Base-by-base conservation (phyloP, 2,888 invertebrate genomes). In the Xestobium rufovillosum region DNA sequence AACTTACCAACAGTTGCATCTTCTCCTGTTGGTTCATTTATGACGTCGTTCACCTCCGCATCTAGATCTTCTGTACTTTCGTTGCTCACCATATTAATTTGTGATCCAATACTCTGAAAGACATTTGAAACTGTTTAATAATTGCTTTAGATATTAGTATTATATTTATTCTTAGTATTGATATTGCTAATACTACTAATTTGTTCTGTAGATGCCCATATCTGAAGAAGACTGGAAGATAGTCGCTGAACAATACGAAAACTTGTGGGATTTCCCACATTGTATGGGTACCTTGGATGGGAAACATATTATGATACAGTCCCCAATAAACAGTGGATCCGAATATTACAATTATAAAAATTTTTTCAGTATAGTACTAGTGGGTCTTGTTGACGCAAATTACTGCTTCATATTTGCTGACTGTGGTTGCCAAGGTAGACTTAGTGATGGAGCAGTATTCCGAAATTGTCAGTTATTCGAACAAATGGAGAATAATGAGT, bases 271-370 rank as follows among this genome's bases (percentile, higher is more conserved):
- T 19, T 41, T 40, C 14, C 42, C 39, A 8, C 36, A 39, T n/a
- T 36, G 39, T n/a, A n/a, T n/a, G n/a, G n/a, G n/a, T n/a, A n/a
- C n/a, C n/a, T n/a, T n/a, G n/a, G n/a, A n/a, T n/a, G 57, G 54
- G 2, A 52, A 59, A 38, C 56, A 60, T 37, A 44, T 59, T 10
- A 32, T 34, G 14, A 49, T 56, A 19, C 44, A 49, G 42, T 42
- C 41, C 13, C 58, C 58, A 11, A 15, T 26, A 3, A 41, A 49
- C 25, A 47, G 43, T 14, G 55, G 52, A 4, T 46, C 46, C 17
- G 32, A 41, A 23, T 61, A 48, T 39, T 54, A 46, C 38, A 60
- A 60, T 27, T 57, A 57, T 37, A 59, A 59, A 43, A 38, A 40
- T 15, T 40, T 27, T 27, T 49, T 46, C 41, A 55, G 51, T 34